Evolutionary conservation across 1,140 invertebrate species (phyloP), one percentile per base, ranked within the genome.

Genomic region (Drosophila erecta): DNA sequence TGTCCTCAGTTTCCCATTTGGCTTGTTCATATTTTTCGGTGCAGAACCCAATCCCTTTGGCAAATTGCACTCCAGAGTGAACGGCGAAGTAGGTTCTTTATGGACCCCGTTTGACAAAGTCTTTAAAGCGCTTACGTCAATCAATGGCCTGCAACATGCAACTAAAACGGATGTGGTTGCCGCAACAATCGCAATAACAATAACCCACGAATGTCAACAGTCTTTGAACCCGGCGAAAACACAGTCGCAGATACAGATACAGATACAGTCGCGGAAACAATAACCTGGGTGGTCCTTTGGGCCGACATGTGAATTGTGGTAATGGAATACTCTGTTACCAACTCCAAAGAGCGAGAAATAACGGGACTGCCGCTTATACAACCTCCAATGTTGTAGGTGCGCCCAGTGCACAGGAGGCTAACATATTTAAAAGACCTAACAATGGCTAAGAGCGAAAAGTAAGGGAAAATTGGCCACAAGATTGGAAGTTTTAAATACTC

Each of bases 111-210:
- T 57, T 47, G 60, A 43, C 46, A 53, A 66, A 76, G 72, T 58
- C 71, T 74, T 67, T 86, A 78, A 86, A 87, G 83, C 74, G 81
- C 81, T 86, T 86, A 81, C 70, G 78, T 87, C 81, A 87, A 87
- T 83, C 79, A 78, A 71, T 57, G 66, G 62, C 51, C 53, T 47
- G 44, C 44, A 67, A 62, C 58, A 66, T 76, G 73, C 73, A 59
- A 49, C 73, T 58, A 76, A 76, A 76, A 76, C 71, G 73, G 73
- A 76, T 76, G 73, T 75, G 73, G 74, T 76, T 76, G 53, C 71
- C 49, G 61, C 55, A 65, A 47, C 59, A 59, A 60, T 51, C 40
- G 64, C 47, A 49, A 71, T 71, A 70, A 57, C 67, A 71, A 70
- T 71, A 53, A 55, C 67, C 47, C 33, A 27, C 58, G 57, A 75